Conservation (phyloP, 2,797 vertebrate species). For the Anniella stebbinsi region DNA sequence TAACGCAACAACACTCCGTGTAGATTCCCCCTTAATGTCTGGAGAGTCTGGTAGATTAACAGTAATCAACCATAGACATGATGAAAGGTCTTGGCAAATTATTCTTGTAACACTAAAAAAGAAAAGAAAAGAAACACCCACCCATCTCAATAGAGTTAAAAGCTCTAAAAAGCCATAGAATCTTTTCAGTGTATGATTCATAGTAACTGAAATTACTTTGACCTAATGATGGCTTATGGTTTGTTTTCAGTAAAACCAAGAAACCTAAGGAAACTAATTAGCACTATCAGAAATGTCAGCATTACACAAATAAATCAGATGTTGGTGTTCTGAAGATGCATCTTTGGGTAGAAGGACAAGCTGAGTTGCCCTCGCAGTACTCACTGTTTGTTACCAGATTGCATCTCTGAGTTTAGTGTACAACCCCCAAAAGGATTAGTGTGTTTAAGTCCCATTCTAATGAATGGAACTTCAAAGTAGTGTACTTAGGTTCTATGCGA, state of each 20-base stretch:
- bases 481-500: not conserved
- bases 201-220: not conserved
- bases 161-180: not conserved
- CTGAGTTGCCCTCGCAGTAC: not conserved
- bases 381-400: not conserved
- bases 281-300: not conserved
- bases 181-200: not conserved
- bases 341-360: not conserved
- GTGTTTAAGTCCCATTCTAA: not conserved
- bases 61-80: constrained; percentile 13
- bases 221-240: not conserved
- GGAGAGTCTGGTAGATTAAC: constrained; percentile 14
- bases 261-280: not conserved
- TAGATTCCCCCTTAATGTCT: constrained; percentile 14
- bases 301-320: not conserved
- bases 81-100: constrained; percentile 7
- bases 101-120: not conserved
- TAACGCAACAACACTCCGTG: too few relatives aligned
- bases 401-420: not conserved
- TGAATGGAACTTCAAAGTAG: not conserved
- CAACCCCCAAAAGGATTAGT: not conserved
- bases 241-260: not conserved
- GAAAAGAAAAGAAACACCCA: too few relatives aligned
- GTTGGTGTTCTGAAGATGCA: not conserved
- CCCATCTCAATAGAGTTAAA: not conserved